These are phyloP conservation scores for Axea sp. DNA, from an alignment of 2,888 invertebrate species.

Conservation along the genomic window DNA sequence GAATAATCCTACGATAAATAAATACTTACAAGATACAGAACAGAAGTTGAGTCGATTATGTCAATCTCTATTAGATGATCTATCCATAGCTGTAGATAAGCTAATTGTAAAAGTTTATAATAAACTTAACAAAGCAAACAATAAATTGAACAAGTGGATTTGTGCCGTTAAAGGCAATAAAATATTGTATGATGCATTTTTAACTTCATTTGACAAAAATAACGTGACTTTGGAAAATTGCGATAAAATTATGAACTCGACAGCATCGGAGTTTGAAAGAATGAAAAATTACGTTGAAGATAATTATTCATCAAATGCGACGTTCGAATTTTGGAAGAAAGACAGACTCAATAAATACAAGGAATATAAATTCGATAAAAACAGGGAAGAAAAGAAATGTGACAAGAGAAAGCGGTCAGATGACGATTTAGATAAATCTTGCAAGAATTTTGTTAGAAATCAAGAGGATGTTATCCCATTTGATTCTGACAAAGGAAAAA, in stretches of 20 bases:
- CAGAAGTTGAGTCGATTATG: conserved; percentile 33
- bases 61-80: conserved; percentile 39
- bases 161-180: conserved; percentile 32
- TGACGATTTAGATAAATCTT: conserved; percentile 19
- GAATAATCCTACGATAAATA: conserved; percentile 34
- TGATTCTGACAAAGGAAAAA: conserved; percentile 3
- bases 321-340: conserved; percentile 38
- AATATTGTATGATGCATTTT: conserved; percentile 33
- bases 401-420: conserved; percentile 17
- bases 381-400: conserved; percentile 19
- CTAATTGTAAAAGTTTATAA: conserved; percentile 51
- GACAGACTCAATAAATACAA: conserved; percentile 33
- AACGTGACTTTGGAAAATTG: conserved; percentile 34
- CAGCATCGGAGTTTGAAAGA: background rate
- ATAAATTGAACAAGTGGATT: conserved; percentile 50
- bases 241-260: conserved; percentile 24
- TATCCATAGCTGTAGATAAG: conserved; percentile 32
- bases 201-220: conserved; percentile 39
- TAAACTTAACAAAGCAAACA: conserved; percentile 37
- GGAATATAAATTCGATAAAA: conserved; percentile 28
- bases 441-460: conserved; percentile 4
- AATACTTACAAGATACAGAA: conserved; percentile 34
- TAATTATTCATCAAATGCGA: conserved; percentile 24
- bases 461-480: conserved; percentile 13
- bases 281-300: conserved; percentile 33